Conservation (phyloP, 1,140 invertebrate species). For the Microplitis mediator region DNA sequence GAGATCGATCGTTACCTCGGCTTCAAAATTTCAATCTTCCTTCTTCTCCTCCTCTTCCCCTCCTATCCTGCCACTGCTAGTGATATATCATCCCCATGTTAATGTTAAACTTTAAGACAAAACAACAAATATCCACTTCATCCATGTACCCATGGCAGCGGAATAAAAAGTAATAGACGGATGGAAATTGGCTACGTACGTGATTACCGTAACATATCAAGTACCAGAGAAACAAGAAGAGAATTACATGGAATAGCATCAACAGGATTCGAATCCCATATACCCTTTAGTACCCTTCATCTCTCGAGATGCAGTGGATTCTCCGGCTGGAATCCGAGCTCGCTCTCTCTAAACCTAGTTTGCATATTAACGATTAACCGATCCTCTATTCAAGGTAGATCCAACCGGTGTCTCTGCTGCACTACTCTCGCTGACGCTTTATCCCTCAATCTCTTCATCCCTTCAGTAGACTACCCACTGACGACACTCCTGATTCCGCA, state of each 20-base stretch:
- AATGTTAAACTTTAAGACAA: no score
- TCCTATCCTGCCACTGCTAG: not conserved
- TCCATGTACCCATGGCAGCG: no score
- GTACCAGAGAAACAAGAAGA: no score
- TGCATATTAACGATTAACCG: conserved; percentile 38
- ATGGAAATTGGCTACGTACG: no score
- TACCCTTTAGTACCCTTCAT: not conserved
- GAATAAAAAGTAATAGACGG: no score
- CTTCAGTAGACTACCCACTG: not conserved
- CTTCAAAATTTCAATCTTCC: conserved; percentile 14
- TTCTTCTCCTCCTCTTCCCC: not conserved
- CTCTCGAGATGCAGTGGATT: conserved; percentile 9
- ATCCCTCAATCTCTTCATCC: not conserved
- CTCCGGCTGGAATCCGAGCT: conserved; percentile 10
- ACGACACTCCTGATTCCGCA: conserved; percentile 20
- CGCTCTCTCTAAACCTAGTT: conserved; percentile 30
- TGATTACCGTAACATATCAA: no score
- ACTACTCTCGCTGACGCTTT: not conserved
- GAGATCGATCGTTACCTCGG: conserved; percentile 20
- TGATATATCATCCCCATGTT: not conserved
- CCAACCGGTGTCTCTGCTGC: conserved; percentile 20
- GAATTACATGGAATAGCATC: not conserved
- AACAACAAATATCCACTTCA: no score
- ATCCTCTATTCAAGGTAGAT: conserved; percentile 20
- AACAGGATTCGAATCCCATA: not conserved